Percentiles rank a stretch among this genome's conserved stretches.
phyloP scores from a whole-genome alignment of 2,113 vertebrate genomes.

The Scomber scombrus region DNA sequence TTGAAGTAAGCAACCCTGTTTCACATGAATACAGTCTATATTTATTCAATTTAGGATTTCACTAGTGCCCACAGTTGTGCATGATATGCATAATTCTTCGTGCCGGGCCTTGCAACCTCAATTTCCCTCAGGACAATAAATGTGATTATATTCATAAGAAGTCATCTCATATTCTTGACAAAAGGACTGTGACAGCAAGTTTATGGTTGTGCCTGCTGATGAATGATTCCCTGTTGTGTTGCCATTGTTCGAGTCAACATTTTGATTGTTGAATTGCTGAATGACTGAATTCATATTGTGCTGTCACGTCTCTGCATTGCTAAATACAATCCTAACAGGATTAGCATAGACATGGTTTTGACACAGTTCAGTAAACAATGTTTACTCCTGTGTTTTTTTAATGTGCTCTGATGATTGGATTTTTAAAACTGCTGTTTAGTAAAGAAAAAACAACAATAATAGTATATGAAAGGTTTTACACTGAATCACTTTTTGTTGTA shows the following conservation, averaged over 20 bases:
- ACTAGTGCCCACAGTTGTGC: conserved; percentile 12
- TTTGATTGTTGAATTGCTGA: conserved; percentile 34
- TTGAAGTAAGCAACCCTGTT: neutral
- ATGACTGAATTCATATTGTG: conserved; percentile 38
- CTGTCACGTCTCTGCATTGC: conserved; percentile 1
- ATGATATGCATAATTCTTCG: conserved; percentile 42
- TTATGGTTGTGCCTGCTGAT: neutral
- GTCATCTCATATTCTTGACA: conserved; percentile 42
- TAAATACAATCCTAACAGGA: conserved; percentile 30
- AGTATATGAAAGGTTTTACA: neutral
- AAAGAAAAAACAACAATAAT: neutral
- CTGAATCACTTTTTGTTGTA: neutral
- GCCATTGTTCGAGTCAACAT: conserved; percentile 41
- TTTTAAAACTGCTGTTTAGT: neutral
- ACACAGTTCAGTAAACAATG: conserved; percentile 2
- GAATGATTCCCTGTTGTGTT: conserved; percentile 24
- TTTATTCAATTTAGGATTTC: conserved; percentile 49
- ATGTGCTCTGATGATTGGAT: conserved; percentile 1
- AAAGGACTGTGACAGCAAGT: conserved; percentile 54
- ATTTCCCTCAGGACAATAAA: conserved; percentile 56
- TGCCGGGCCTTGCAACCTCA: conserved; percentile 25
- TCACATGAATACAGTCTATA: conserved; percentile 33
- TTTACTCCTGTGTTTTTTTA: conserved; percentile 20
- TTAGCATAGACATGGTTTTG: conserved; percentile 3
- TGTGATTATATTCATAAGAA: conserved; percentile 37